Evolutionary conservation across 2,888 invertebrate species (phyloP).

Genomic region (Apodemia hepburni): DNA sequence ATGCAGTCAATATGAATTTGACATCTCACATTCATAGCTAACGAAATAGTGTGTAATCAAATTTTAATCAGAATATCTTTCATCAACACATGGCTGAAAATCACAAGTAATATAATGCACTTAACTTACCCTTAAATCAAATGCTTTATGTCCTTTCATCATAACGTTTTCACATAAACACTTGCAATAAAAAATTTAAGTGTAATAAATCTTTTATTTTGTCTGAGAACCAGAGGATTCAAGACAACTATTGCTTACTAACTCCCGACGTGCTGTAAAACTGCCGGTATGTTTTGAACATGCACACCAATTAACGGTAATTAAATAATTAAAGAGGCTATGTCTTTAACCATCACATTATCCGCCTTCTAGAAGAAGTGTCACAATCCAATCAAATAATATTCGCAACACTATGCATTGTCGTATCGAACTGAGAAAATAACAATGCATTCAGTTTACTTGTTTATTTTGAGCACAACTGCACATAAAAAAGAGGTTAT

Average conservation of each 20-base stretch:
- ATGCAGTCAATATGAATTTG: not conserved
- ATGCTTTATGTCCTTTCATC: not conserved
- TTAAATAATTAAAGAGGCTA: slow-evolving; percentile 40
- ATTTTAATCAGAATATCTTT: not conserved
- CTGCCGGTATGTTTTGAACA: slow-evolving; percentile 44
- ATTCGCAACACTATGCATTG: not conserved
- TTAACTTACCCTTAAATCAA: not conserved
- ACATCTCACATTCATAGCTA: not conserved
- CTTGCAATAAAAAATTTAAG: not conserved
- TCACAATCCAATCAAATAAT: not conserved
- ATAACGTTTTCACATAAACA: not conserved
- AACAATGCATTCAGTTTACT: not conserved
- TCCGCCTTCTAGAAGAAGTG: not conserved
- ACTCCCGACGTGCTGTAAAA: slow-evolving; percentile 41
- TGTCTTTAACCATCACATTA: slow-evolving; percentile 13
- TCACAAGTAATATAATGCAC: not conserved
- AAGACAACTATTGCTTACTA: slow-evolving; percentile 38
- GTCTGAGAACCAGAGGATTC: slow-evolving; percentile 30
- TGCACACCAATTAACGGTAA: slow-evolving; percentile 48
- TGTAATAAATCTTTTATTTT: not conserved
- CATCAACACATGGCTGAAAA: not conserved
- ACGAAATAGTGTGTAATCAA: not conserved
- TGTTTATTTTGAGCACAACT: not conserved
- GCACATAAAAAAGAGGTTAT: slow-evolving; percentile 7
- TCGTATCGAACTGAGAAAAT: not conserved